Conservation (phyloP, 2,113 vertebrate species). For the Sinosuthora webbiana region DNA sequence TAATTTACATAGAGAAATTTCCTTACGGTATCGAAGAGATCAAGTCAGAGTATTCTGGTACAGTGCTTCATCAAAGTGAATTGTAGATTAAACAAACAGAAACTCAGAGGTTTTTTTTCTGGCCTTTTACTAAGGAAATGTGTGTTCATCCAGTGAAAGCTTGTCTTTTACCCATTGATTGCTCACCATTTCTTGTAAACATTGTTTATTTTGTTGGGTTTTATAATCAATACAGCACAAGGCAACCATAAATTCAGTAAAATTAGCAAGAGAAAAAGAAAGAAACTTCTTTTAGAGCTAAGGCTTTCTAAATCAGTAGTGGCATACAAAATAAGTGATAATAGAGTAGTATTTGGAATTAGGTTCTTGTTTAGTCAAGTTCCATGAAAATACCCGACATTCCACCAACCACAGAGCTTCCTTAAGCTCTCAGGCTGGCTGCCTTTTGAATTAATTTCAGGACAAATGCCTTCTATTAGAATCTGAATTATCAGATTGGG, state of each 20-base stretch:
- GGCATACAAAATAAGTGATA: not conserved
- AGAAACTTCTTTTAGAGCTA: not conserved
- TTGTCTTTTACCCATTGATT: not conserved
- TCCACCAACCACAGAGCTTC: not conserved
- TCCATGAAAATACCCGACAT: not conserved
- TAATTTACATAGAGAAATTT: not conserved
- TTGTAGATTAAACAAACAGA: conserved; percentile 4
- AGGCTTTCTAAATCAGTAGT: not conserved
- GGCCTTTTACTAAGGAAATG: not conserved
- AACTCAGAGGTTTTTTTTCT: not conserved
- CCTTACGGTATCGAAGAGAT: not conserved
- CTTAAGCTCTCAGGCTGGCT: not conserved
- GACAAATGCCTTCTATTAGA: not conserved
- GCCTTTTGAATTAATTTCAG: not conserved
- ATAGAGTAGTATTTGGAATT: not conserved
- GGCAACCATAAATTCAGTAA: not conserved
- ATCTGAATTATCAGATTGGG: not conserved
- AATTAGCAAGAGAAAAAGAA: not conserved
- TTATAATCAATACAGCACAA: not conserved
- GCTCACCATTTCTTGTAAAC: not conserved
- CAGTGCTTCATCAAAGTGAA: not conserved
- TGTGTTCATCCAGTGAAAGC: not conserved
- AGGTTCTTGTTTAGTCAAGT: not conserved
- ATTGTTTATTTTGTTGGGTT: not conserved
- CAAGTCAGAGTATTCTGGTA: not conserved